phyloP scores from a whole-genome alignment of 2,888 invertebrate genomes.

The Leptinotarsa rubiginosa region DNA sequence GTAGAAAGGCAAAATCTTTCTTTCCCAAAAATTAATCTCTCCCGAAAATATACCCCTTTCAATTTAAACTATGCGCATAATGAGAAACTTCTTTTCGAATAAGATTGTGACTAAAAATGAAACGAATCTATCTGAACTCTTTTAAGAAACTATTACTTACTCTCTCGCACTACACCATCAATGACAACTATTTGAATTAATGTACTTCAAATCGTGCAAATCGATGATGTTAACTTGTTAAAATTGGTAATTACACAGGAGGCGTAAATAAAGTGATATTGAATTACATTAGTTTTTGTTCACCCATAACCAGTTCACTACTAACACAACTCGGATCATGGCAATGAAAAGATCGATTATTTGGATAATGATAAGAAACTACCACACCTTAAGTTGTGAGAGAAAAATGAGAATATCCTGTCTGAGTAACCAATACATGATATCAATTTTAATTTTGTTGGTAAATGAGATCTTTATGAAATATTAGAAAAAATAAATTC shows the following conservation, averaged over 20 bases:
- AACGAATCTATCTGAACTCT: background rate
- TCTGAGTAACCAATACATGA: no score
- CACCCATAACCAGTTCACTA: background rate
- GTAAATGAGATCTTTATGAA: no score
- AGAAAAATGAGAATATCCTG: no score
- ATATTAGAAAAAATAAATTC: no score
- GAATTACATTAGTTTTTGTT: background rate
- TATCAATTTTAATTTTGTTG: no score
- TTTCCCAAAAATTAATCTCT: no score
- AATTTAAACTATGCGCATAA: no score
- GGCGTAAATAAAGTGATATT: constrained; percentile 9
- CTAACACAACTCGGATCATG: background rate
- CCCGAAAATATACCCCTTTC: no score
- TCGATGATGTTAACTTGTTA: background rate
- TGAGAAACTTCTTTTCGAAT: no score
- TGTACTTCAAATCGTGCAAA: background rate
- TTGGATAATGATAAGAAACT: background rate
- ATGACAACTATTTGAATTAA: background rate
- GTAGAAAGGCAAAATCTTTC: no score
- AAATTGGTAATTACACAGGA: background rate
- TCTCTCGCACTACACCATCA: background rate
- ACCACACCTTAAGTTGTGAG: no score
- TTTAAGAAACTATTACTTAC: background rate
- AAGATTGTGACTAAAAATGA: no score
- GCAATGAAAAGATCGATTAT: constrained; percentile 5